Percentiles rank a stretch among this genome's conserved stretches.
These are phyloP conservation scores for Luscinia luscinia DNA, from an alignment of 2,797 vertebrate genomes.

Conservation along the genomic window DNA sequence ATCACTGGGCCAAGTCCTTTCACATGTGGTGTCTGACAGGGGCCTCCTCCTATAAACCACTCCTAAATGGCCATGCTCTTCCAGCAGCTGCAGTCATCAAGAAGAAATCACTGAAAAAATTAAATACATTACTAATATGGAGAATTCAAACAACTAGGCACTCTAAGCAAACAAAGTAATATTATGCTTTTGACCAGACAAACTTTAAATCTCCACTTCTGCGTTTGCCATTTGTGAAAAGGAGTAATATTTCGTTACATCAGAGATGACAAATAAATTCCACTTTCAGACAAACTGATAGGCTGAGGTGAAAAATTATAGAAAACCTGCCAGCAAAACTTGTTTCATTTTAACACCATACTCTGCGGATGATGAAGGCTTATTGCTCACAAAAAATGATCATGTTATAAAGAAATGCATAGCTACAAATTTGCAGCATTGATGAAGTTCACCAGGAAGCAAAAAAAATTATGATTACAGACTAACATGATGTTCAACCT, in stretches of 20 bases:
- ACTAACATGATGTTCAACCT: neutral
- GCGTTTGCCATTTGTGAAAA: neutral
- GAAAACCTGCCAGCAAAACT: neutral
- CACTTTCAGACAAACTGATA: neutral
- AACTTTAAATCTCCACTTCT: neutral
- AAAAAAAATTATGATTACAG: neutral
- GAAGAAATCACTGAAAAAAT: neutral
- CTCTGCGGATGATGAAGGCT: neutral
- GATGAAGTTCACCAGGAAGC: neutral
- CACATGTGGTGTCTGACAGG: accelerated
- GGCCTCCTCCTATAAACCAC: neutral
- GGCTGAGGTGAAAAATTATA: neutral
- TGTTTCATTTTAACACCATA: neutral
- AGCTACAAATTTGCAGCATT: neutral
- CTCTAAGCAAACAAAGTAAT: neutral
- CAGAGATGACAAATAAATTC: neutral
- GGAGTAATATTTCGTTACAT: neutral
- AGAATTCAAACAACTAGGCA: neutral
- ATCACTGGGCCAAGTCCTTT: neutral
- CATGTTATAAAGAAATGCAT: neutral
- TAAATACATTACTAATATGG: neutral
- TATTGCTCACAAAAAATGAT: neutral
- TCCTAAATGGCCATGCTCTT: neutral
- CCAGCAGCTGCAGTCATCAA: neutral
- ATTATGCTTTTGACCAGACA: neutral